A percentile compares a stretch with the other conserved stretches of the same genome.
Conservation (phyloP, 1,140 invertebrate genomes). For the Gonioctena quinquepunctata region DNA sequence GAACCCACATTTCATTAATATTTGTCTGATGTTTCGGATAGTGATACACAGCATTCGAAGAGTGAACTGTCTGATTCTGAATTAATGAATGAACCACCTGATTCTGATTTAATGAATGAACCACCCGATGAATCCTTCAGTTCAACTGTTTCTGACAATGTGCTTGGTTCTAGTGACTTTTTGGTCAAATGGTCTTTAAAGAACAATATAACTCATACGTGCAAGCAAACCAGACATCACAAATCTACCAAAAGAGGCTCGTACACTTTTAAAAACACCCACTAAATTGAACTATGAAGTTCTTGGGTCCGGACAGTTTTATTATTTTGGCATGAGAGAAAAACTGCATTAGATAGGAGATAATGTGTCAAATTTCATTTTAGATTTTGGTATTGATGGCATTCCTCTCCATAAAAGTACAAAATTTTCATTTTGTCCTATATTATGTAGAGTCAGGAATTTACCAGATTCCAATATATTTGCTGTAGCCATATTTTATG, state of each 20-base stretch:
- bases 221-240: neutral
- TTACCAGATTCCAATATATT: conserved; percentile 2
- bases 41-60: neutral
- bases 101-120: neutral
- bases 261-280: conserved; percentile 3
- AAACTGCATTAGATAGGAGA: neutral
- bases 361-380: neutral
- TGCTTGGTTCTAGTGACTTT: neutral
- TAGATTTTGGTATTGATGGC: conserved; percentile 18
- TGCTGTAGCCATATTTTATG: conserved; percentile 20
- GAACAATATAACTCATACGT: neutral
- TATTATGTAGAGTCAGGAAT: conserved; percentile 20
- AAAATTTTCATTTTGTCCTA: conserved; percentile 11
- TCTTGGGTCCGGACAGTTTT: neutral
- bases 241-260: conserved; percentile 10
- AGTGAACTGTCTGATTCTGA: neutral
- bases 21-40: neutral
- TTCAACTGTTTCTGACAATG: neutral
- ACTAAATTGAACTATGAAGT: neutral
- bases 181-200: conserved; percentile 11
- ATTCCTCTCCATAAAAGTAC: conserved; percentile 12
- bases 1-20: conserved; percentile 2
- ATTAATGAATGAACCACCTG: neutral
- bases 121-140: neutral
- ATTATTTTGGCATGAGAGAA: conserved; percentile 2